These are phyloP conservation scores for Trichonephila inaurata DNA, from an alignment of 1,140 invertebrate species.

Conservation along the genomic window DNA sequence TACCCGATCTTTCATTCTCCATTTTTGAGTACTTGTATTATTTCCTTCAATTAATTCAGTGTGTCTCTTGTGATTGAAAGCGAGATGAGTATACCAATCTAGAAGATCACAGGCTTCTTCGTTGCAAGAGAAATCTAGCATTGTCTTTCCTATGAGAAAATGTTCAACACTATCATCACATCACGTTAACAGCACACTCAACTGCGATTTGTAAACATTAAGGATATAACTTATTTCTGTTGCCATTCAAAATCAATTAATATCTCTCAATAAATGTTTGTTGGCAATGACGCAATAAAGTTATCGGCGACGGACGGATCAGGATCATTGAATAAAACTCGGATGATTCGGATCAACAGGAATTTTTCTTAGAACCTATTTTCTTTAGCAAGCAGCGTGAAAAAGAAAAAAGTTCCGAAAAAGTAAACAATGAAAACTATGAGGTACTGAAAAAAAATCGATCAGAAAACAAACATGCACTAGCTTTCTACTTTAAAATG, in stretches of 20 bases:
- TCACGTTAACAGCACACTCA: background rate
- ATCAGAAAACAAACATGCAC: too few relatives aligned
- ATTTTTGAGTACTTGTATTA: conserved; percentile 88
- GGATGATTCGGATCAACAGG: too few relatives aligned
- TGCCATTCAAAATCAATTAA: background rate
- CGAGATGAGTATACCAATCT: conserved; percentile 76
- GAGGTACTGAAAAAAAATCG: too few relatives aligned
- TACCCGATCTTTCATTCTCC: conserved; percentile 95
- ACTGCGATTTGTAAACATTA: conserved; percentile 15
- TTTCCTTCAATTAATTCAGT: conserved; percentile 88
- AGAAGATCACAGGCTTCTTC: conserved; percentile 70
- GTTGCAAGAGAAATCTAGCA: conserved; percentile 67
- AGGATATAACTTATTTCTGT: background rate
- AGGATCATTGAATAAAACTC: too few relatives aligned
- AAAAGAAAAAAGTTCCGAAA: too few relatives aligned
- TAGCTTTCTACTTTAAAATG: too few relatives aligned
- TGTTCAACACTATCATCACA: background rate
- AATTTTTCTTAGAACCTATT: too few relatives aligned
- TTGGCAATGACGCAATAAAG: too few relatives aligned
- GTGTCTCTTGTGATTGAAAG: conserved; percentile 85
- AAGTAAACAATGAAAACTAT: too few relatives aligned
- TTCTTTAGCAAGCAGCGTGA: too few relatives aligned
- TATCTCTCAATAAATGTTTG: background rate
- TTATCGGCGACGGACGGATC: too few relatives aligned
- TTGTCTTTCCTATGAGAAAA: conserved; percentile 19